Percentiles rank a stretch among this genome's conserved stretches.
These are phyloP conservation scores for Drosophila crucigera DNA, from an alignment of 2,888 invertebrate species.

Conservation along the genomic window DNA sequence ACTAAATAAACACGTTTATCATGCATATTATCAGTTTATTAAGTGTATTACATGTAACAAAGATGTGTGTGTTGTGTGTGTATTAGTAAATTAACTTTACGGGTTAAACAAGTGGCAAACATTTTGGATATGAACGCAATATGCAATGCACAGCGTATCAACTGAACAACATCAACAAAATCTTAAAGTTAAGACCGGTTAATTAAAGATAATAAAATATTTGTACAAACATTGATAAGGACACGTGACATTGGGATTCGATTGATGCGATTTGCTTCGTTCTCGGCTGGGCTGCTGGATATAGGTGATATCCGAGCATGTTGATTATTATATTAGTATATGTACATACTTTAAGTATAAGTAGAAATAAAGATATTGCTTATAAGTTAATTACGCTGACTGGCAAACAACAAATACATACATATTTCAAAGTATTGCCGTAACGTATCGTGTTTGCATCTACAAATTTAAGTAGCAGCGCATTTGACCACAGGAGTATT, in stretches of 20 bases:
- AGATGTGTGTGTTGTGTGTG: slow-evolving; percentile 11
- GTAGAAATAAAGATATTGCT: slow-evolving; percentile 45
- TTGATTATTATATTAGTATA: slow-evolving; percentile 7
- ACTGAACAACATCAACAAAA: slow-evolving; percentile 27
- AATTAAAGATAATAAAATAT: slow-evolving; percentile 6
- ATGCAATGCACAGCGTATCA: slow-evolving; percentile 13
- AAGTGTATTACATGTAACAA: slow-evolving; percentile 43
- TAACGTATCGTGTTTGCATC: slow-evolving; percentile 10
- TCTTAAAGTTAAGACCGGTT: slow-evolving; percentile 1
- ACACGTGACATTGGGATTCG: slow-evolving; percentile 14
- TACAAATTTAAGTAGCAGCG: slow-evolving; percentile 40
- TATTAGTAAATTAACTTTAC: slow-evolving; percentile 21
- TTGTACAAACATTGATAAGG: slow-evolving; percentile 43
- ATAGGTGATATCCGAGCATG: background rate
- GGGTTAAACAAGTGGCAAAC: slow-evolving; percentile 31
- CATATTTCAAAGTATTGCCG: slow-evolving; percentile 14
- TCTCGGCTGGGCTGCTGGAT: slow-evolving; percentile 9
- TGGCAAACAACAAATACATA: slow-evolving; percentile 43
- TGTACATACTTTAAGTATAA: slow-evolving; percentile 28
- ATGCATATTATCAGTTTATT: slow-evolving; percentile 37
- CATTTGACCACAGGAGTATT: slow-evolving; percentile 75
- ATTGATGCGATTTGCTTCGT: background rate
- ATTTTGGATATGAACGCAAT: slow-evolving; percentile 16
- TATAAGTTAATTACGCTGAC: slow-evolving; percentile 60
- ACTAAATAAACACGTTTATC: background rate